Percentiles rank a stretch among this genome's conserved stretches.
Evolutionary conservation across 2,888 invertebrate species (phyloP).

Genomic region (Corbicula japonica): DNA sequence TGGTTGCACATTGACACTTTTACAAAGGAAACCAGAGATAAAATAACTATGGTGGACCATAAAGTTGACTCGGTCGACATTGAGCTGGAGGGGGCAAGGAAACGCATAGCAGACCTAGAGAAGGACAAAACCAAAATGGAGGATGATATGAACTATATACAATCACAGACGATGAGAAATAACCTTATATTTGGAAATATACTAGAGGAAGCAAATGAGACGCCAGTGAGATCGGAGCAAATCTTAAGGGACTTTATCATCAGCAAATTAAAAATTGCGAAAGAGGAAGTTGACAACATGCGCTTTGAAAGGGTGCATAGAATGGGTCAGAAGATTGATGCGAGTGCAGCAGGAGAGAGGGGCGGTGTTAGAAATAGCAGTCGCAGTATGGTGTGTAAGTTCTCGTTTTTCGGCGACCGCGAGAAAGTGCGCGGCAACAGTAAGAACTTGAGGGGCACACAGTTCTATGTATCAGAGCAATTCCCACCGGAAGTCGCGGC

Average conservation of each 20-base stretch:
- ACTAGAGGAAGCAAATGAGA: background rate
- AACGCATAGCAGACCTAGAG: background rate
- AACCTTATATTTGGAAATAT: background rate
- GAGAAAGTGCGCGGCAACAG: background rate
- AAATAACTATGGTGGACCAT: background rate
- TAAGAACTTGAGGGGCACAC: background rate
- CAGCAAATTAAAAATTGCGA: background rate
- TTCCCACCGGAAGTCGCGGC: slow-evolving; percentile 1
- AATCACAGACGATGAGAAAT: background rate
- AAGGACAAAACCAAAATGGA: background rate
- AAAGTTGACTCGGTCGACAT: background rate
- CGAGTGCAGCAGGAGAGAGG: background rate
- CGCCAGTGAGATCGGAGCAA: background rate
- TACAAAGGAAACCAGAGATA: background rate
- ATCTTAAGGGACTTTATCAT: background rate
- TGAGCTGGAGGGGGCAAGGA: background rate
- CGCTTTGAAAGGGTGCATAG: background rate
- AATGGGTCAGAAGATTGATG: background rate
- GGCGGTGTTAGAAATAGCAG: background rate
- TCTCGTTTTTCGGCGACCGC: background rate
- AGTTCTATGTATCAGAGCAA: background rate
- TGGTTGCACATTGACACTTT: background rate
- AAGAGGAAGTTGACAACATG: background rate
- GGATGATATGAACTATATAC: background rate
- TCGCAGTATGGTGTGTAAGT: background rate